Evolutionary conservation across 37 sponge, comb jelly and placozoan species (phyloP).

Genomic region (Halichondria panicea): DNA sequence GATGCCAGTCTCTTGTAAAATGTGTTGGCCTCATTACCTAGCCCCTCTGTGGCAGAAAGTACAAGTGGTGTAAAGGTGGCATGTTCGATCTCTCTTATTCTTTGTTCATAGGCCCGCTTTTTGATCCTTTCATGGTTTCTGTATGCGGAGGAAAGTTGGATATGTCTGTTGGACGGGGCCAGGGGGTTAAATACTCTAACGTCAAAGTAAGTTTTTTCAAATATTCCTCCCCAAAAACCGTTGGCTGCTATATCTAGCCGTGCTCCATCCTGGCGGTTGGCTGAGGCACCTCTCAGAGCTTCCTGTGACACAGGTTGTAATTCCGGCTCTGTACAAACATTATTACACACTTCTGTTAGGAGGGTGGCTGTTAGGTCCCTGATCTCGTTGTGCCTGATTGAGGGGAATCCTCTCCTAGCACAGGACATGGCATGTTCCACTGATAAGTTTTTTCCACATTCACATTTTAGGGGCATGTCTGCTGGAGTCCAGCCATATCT

Average conservation of each 20-base stretch:
- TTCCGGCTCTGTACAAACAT: conserved; percentile 1
- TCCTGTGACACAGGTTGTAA: background rate
- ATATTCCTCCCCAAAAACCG: background rate
- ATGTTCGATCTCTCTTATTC: conserved; percentile 13
- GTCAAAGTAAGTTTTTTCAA: background rate
- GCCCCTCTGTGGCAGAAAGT: conserved; percentile 10
- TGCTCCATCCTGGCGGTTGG: background rate
- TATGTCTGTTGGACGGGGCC: background rate
- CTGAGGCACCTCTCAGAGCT: background rate
- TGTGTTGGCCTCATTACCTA: background rate
- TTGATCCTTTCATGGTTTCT: background rate
- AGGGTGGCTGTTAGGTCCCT: conserved; percentile 5
- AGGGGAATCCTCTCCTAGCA: conserved; percentile 21
- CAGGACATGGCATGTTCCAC: conserved; percentile 28
- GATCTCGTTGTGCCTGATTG: conserved; percentile 29
- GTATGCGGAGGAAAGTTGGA: background rate
- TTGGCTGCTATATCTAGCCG: background rate
- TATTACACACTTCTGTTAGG: background rate
- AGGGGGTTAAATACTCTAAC: conserved; percentile 17
- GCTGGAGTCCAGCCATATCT: conserved; percentile 23
- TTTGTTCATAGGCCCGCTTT: conserved; percentile 18
- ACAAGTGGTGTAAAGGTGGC: conserved; percentile 11
- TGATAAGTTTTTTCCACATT: conserved; percentile 13
- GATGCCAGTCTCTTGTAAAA: conserved; percentile 6
- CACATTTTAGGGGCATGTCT: conserved; percentile 4